A percentile compares a stretch with the other conserved stretches of the same genome.
Conservation (phyloP, 2,888 invertebrate genomes). For the Drosophila recens region DNA sequence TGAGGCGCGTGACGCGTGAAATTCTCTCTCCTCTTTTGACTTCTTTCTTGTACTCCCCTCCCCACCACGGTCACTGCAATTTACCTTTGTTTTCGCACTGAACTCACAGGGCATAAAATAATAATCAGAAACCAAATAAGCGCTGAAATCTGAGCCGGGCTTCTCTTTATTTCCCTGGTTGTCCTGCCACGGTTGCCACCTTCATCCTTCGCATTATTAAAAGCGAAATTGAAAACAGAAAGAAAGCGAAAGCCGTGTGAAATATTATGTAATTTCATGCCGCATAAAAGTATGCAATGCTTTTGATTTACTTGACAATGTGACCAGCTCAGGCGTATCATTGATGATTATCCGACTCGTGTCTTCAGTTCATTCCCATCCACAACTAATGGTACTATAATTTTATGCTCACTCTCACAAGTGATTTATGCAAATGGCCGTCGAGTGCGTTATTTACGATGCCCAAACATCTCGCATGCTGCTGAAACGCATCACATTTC, state of each 20-base stretch:
- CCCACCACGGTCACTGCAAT: not conserved
- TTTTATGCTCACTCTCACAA: slow-evolving; percentile 21
- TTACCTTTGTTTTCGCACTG: slow-evolving; percentile 18
- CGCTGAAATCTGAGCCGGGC: slow-evolving; percentile 74
- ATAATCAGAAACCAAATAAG: slow-evolving; percentile 80
- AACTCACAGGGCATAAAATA: slow-evolving; percentile 74
- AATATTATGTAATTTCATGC: slow-evolving; percentile 72
- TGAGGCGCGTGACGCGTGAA: slow-evolving; percentile 70
- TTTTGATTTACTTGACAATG: slow-evolving; percentile 45
- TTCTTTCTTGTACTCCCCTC: not conserved
- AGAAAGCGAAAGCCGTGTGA: slow-evolving; percentile 17
- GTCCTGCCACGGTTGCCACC: slow-evolving; percentile 3
- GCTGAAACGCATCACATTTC: slow-evolving; percentile 26
- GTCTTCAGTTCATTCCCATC: not conserved
- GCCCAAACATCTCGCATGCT: slow-evolving; percentile 15
- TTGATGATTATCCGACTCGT: slow-evolving; percentile 15
- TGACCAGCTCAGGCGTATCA: slow-evolving; percentile 22
- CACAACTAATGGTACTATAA: slow-evolving; percentile 37
- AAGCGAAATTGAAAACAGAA: slow-evolving; percentile 70
- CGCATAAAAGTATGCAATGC: slow-evolving; percentile 53
- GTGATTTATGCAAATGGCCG: slow-evolving; percentile 56
- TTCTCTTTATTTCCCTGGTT: slow-evolving; percentile 9
- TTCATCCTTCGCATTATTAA: slow-evolving; percentile 63
- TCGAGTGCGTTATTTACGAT: slow-evolving; percentile 43
- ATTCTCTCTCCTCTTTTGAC: slow-evolving; percentile 20